Evolutionary conservation across 2,797 vertebrate genomes (phyloP).

Genomic region (Lutra lutra): DNA sequence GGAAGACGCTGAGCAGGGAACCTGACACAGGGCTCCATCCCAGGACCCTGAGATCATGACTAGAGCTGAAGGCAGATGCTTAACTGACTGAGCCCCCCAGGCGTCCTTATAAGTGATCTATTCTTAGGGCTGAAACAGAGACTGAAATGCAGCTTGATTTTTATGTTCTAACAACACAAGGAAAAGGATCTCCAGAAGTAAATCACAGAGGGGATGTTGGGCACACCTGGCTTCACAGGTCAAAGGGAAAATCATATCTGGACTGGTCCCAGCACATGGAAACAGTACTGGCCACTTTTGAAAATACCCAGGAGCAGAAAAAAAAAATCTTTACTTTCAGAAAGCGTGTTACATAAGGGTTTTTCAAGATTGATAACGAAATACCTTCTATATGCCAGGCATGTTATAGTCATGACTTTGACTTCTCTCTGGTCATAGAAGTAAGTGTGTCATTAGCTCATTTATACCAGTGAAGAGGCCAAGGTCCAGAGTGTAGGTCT

Average conservation of each 20-base stretch:
- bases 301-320: not conserved
- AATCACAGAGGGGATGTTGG: not conserved
- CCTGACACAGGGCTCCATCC: not conserved
- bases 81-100: not conserved
- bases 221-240: not conserved
- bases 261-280: not conserved
- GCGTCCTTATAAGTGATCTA: not conserved
- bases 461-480: not conserved
- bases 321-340: not conserved
- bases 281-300: not conserved
- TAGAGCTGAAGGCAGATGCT: not conserved
- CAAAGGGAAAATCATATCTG: not conserved
- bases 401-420: not conserved
- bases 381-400: not conserved
- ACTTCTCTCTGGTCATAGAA: not conserved
- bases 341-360: not conserved
- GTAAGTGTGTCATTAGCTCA: not conserved
- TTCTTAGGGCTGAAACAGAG: not conserved
- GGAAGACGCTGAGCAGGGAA: no score
- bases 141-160: not conserved
- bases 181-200: not conserved
- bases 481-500: not conserved
- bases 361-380: not conserved
- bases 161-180: not conserved
- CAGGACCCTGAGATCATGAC: not conserved